Percentiles rank a stretch among this genome's conserved stretches.
Evolutionary conservation across 2,888 invertebrate genomes (phyloP).

Genomic region (Thymelicus sylvestris): DNA sequence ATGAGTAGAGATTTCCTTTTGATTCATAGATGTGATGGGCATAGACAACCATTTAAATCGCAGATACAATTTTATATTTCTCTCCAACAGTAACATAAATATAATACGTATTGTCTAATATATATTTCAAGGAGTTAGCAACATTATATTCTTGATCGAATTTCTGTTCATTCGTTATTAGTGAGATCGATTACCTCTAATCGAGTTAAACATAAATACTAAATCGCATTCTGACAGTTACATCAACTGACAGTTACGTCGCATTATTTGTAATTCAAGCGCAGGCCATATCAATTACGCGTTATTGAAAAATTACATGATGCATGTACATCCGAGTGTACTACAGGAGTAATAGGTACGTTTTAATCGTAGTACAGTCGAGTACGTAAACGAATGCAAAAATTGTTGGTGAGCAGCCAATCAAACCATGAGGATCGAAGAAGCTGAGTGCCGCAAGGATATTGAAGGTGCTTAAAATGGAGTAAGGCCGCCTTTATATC

Average conservation of each 20-base stretch:
- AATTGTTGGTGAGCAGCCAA: neutral
- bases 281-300: slow-evolving; percentile 5
- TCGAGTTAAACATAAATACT: slow-evolving; percentile 63
- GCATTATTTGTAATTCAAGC: slow-evolving; percentile 60
- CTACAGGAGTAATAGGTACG: neutral
- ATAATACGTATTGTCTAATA: slow-evolving; percentile 29
- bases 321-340: neutral
- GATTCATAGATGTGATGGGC: slow-evolving; percentile 24
- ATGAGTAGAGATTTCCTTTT: slow-evolving; percentile 53
- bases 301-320: slow-evolving; percentile 6
- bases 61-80: slow-evolving; percentile 17
- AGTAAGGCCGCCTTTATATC: neutral
- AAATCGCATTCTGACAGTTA: slow-evolving; percentile 43
- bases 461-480: slow-evolving; percentile 1
- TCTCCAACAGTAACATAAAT: slow-evolving; percentile 14
- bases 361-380: neutral
- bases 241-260: slow-evolving; percentile 44
- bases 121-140: slow-evolving; percentile 65
- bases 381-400: neutral
- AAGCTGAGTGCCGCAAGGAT: neutral
- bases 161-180: slow-evolving; percentile 53
- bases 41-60: slow-evolving; percentile 11
- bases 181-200: slow-evolving; percentile 73
- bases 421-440: slow-evolving; percentile 12
- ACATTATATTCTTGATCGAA: slow-evolving; percentile 61